Evolutionary conservation across 2,888 invertebrate genomes (phyloP).

Genomic region (Drosophila bunnanda): DNA sequence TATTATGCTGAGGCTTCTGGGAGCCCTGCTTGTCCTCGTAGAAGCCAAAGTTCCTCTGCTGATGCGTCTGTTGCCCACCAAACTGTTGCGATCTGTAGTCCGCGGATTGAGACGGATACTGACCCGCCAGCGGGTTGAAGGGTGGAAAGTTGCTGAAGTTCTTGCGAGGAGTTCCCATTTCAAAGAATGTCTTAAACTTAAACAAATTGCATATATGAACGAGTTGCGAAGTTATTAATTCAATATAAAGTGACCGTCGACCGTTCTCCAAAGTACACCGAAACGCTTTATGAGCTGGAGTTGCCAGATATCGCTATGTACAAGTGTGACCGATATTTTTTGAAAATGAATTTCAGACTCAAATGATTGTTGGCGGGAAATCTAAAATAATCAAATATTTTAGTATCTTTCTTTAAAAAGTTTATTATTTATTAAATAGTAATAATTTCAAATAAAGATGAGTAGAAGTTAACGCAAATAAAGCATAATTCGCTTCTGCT

Average conservation of each 20-base stretch:
- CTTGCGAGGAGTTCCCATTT: constrained; percentile 76
- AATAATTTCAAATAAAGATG: too few relatives aligned
- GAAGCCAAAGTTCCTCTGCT: constrained; percentile 27
- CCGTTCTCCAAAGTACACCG: neutral
- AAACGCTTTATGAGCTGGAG: neutral
- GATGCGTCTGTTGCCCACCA: constrained; percentile 59
- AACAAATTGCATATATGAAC: neutral
- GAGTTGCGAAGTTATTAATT: neutral
- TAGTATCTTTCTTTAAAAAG: too few relatives aligned
- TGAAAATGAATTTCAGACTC: too few relatives aligned
- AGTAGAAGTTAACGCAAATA: too few relatives aligned
- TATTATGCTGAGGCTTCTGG: constrained; percentile 12
- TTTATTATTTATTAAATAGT: too few relatives aligned
- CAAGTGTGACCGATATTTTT: too few relatives aligned
- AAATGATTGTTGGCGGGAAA: too few relatives aligned
- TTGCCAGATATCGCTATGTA: neutral
- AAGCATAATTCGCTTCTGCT: too few relatives aligned
- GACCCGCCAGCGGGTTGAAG: constrained; percentile 61
- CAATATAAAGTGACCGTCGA: neutral
- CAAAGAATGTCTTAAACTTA: neutral
- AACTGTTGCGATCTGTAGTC: constrained; percentile 78
- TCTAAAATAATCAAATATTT: too few relatives aligned
- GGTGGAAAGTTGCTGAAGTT: constrained; percentile 68
- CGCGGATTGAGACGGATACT: constrained; percentile 82
- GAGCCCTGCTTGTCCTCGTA: constrained; percentile 35